These are phyloP conservation scores for Mythimna lalbum DNA, from an alignment of 2,888 invertebrate species.

Conservation along the genomic window DNA sequence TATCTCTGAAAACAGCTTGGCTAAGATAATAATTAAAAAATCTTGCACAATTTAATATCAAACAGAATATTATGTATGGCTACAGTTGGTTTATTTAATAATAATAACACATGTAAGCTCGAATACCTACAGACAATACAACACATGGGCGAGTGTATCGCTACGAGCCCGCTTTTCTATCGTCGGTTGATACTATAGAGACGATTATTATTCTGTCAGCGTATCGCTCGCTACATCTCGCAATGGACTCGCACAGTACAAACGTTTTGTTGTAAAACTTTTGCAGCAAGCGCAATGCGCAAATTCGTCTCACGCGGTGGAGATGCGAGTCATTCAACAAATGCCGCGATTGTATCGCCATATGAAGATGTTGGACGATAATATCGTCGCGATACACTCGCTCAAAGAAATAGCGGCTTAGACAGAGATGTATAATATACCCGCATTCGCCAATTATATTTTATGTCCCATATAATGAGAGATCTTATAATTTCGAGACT, in stretches of 20 bases:
- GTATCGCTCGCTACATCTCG: too few relatives aligned
- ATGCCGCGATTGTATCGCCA: too few relatives aligned
- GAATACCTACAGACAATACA: neutral
- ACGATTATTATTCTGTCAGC: too few relatives aligned
- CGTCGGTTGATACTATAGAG: too few relatives aligned
- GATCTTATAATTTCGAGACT: neutral
- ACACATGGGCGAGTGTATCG: neutral
- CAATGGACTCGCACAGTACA: too few relatives aligned
- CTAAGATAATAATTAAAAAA: neutral
- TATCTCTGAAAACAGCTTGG: neutral
- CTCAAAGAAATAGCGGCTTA: neutral
- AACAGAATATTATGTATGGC: neutral
- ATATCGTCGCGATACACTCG: neutral
- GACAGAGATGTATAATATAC: neutral
- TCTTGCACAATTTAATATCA: conserved; percentile 7
- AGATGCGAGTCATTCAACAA: too few relatives aligned
- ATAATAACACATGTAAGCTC: conserved; percentile 23
- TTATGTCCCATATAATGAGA: neutral
- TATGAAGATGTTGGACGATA: neutral
- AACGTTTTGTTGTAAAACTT: too few relatives aligned
- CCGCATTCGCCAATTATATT: neutral
- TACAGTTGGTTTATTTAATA: conserved; percentile 1
- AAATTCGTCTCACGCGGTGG: too few relatives aligned
- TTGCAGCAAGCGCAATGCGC: too few relatives aligned
- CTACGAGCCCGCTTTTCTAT: neutral